Conservation (phyloP, 2,113 vertebrate genomes). For the Cyprinodon variegatus region DNA sequence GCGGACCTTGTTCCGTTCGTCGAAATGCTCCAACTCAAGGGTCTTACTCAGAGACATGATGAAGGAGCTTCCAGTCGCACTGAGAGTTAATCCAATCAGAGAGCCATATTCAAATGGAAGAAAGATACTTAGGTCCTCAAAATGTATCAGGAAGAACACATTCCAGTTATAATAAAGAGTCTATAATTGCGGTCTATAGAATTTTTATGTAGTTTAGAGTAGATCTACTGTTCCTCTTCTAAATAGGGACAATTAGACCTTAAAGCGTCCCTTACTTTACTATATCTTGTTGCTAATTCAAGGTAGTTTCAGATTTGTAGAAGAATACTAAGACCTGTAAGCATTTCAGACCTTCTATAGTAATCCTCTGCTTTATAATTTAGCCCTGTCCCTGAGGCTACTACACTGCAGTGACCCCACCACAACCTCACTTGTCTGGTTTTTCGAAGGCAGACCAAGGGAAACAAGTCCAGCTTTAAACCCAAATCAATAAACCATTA, state of each 20-base stretch:
- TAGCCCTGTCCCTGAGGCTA: slow-evolving; percentile 3
- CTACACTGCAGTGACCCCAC: slow-evolving; percentile 17
- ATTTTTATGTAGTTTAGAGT: background rate
- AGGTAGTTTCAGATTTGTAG: background rate
- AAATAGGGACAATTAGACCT: background rate
- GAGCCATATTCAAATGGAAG: slow-evolving; percentile 20
- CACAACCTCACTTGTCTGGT: background rate
- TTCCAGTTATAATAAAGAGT: background rate
- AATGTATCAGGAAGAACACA: background rate
- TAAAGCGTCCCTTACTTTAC: background rate
- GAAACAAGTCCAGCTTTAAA: slow-evolving; percentile 10
- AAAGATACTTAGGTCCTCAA: background rate
- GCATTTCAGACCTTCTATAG: background rate
- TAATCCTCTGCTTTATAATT: background rate
- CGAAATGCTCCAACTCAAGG: slow-evolving; percentile 95
- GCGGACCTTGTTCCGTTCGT: slow-evolving; percentile 91
- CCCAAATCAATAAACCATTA: background rate
- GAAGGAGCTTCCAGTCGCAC: background rate
- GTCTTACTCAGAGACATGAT: slow-evolving; percentile 83
- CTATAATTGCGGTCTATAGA: background rate
- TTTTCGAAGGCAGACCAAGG: slow-evolving; percentile 6
- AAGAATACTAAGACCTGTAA: background rate
- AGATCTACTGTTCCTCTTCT: background rate
- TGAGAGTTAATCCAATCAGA: background rate
- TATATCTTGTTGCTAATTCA: background rate